phyloP scores from a whole-genome alignment of 2,113 vertebrate species.

The Halichoeres trimaculatus region DNA sequence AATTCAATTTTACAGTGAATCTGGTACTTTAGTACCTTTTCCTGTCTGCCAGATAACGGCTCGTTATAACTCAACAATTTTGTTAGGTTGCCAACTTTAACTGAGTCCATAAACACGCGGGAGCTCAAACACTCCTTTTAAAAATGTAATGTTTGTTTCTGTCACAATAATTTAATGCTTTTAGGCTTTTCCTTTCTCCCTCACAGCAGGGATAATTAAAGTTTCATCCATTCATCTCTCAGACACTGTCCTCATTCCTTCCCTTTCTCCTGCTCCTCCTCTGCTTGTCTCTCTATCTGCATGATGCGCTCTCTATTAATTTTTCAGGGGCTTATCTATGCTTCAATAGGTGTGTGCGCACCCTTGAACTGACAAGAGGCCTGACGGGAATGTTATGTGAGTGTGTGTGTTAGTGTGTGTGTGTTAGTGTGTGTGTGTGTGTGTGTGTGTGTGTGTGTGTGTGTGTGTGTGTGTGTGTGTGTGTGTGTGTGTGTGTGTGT shows the following conservation, averaged over 20 bases:
- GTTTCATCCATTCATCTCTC: conserved; percentile 17
- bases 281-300: conserved; percentile 28
- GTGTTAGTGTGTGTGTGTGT: conserved; percentile 3
- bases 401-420: too few relatives aligned
- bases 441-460: not conserved
- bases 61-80: not conserved
- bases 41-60: not conserved
- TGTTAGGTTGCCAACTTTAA: not conserved
- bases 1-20: too few relatives aligned
- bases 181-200: conserved; percentile 2
- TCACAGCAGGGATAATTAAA: conserved; percentile 3
- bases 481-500: not conserved
- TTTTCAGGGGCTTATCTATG: conserved; percentile 77
- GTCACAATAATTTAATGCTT: not conserved
- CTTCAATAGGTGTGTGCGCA: conserved; percentile 66
- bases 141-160: not conserved
- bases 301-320: conserved; percentile 64
- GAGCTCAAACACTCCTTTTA: not conserved
- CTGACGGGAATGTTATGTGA: conserved; percentile 26
- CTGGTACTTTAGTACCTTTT: too few relatives aligned
- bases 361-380: conserved; percentile 60
- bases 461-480: not conserved
- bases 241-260: conserved; percentile 12
- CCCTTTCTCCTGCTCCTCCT: conserved; percentile 9
- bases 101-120: not conserved